These are phyloP conservation scores for Carassius gibelio DNA, from an alignment of 2,113 vertebrate species.

Conservation along the genomic window DNA sequence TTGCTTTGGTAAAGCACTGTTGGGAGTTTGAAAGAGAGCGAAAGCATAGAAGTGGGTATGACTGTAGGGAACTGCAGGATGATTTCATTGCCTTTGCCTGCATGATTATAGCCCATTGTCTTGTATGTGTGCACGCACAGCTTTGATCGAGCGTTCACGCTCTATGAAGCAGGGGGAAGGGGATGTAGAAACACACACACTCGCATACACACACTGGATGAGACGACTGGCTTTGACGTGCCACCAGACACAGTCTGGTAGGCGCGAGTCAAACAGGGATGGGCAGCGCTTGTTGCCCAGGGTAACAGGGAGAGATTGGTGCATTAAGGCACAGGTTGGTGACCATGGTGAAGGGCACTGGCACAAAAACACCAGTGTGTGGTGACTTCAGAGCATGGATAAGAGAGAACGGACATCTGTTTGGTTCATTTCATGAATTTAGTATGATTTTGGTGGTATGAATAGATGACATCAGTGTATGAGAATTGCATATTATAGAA, in stretches of 20 bases:
- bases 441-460: not conserved
- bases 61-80: slow-evolving; percentile 13
- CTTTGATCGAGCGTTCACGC: slow-evolving; percentile 58
- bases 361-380: slow-evolving; percentile 41
- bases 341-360: slow-evolving; percentile 7
- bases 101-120: slow-evolving; percentile 56
- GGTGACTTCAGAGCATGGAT: not conserved
- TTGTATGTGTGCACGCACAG: slow-evolving; percentile 50
- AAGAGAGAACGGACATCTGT: not conserved
- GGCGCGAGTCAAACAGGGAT: slow-evolving; percentile 44
- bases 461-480: not conserved
- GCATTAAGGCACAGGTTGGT: slow-evolving; percentile 28
- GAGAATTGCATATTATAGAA: too few species aligned
- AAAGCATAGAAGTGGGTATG: not conserved
- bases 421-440: not conserved
- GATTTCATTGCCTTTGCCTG: slow-evolving; percentile 44
- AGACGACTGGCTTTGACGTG: slow-evolving; percentile 33
- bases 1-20: slow-evolving; percentile 8
- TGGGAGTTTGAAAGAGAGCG: not conserved
- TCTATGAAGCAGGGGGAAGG: slow-evolving; percentile 55
- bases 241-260: slow-evolving; percentile 49
- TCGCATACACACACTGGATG: slow-evolving; percentile 24
- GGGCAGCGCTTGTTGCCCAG: slow-evolving; percentile 54
- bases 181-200: slow-evolving; percentile 8
- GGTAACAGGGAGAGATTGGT: slow-evolving; percentile 52